Evolutionary conservation across 2,113 vertebrate genomes (phyloP).

Genomic region (Lucifuga dentata): DNA sequence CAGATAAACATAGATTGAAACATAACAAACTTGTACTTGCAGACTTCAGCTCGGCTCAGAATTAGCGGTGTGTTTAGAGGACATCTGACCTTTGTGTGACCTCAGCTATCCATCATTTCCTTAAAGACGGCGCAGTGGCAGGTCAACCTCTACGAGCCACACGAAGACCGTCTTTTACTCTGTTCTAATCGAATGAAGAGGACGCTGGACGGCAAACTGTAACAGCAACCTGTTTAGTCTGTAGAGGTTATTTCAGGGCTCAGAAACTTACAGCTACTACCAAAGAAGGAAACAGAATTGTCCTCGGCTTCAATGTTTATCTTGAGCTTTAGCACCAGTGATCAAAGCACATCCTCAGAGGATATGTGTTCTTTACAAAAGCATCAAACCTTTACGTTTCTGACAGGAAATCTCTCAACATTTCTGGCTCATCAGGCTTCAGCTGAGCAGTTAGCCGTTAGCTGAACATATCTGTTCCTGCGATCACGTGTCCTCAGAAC

Average conservation of each 20-base stretch:
- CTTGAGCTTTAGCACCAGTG: background rate
- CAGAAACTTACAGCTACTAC: slow-evolving; percentile 47
- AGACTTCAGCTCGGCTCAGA: background rate
- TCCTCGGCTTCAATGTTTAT: background rate
- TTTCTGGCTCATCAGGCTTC: background rate
- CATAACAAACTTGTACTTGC: slow-evolving; percentile 7
- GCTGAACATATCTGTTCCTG: no score
- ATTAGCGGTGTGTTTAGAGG: slow-evolving; percentile 18
- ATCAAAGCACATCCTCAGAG: slow-evolving; percentile 36
- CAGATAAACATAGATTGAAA: slow-evolving; percentile 12
- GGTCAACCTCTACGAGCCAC: slow-evolving; percentile 8
- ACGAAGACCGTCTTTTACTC: slow-evolving; percentile 1
- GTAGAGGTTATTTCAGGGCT: slow-evolving; percentile 2
- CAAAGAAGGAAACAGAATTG: slow-evolving; percentile 48
- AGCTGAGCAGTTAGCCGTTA: no score
- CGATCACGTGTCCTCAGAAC: no score
- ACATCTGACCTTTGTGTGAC: slow-evolving; percentile 28
- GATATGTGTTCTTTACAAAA: background rate
- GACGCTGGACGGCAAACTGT: background rate
- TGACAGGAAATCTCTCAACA: background rate
- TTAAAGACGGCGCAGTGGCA: slow-evolving; percentile 4
- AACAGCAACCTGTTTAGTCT: background rate
- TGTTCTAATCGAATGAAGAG: background rate
- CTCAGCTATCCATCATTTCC: background rate
- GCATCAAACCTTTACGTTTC: no score